phyloP scores from a whole-genome alignment of 1,140 invertebrate species.

The Zaprionus africanus region DNA sequence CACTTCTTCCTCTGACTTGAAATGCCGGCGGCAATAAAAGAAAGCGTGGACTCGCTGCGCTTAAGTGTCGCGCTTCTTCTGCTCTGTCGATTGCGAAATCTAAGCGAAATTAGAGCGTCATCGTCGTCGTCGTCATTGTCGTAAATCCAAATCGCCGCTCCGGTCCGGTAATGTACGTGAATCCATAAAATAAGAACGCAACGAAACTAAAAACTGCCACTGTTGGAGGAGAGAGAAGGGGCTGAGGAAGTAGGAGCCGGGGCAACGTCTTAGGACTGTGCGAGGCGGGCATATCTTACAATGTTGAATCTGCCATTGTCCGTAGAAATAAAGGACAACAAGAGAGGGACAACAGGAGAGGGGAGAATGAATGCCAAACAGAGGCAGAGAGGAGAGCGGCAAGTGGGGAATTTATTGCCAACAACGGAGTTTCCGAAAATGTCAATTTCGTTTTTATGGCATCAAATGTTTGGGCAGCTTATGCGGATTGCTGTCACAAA shows the following conservation, averaged over 20 bases:
- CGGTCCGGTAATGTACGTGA: conserved; percentile 54
- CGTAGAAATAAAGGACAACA: conserved; percentile 56
- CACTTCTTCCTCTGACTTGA: conserved; percentile 7
- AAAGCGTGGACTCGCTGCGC: conserved; percentile 34
- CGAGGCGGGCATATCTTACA: conserved; percentile 49
- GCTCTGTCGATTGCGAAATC: conserved; percentile 65
- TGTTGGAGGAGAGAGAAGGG: too few species aligned
- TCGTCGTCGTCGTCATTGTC: conserved; percentile 29
- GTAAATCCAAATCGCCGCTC: conserved; percentile 69
- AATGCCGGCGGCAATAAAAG: conserved; percentile 52
- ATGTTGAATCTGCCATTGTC: conserved; percentile 62
- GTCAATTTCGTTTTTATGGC: conserved; percentile 78
- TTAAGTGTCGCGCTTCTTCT: conserved; percentile 52
- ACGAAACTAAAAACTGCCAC: conserved; percentile 37
- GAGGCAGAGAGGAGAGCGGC: conserved; percentile 3
- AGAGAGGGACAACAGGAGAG: conserved; percentile 28
- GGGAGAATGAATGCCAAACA: conserved; percentile 20
- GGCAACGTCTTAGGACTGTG: conserved; percentile 41
- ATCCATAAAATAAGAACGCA: conserved; percentile 66
- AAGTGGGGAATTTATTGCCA: conserved; percentile 74
- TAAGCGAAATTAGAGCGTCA: conserved; percentile 70
- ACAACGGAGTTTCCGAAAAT: conserved; percentile 76
- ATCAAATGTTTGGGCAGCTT: conserved; percentile 78
- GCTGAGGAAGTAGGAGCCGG: neutral
- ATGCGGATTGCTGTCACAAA: conserved; percentile 74